Evolutionary conservation across 2,797 vertebrate species (phyloP), one percentile per base, ranked within the genome.

Genomic region (Rhinophrynus dorsalis): DNA sequence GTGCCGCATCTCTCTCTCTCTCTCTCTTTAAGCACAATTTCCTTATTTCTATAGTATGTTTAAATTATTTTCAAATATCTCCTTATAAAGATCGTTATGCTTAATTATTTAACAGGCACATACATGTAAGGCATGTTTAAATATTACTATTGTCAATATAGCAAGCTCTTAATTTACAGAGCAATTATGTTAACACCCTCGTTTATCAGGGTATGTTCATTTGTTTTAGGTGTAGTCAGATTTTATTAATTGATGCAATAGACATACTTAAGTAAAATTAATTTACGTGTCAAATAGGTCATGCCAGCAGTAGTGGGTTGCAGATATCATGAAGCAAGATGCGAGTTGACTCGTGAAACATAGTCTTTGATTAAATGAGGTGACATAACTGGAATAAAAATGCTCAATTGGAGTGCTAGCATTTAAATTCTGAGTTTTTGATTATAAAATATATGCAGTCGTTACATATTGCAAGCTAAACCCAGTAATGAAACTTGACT

Each of bases 111-210:
- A 88, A 83, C 88, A 90, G 87, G 83, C 90, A 93, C 87, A 90
- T 86, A 87, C 88, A 85, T 92, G 90, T 97, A 96, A 97, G n/a
- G n/a, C n/a, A n/a, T n/a, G n/a, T n/a, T n/a, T n/a, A n/a, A n/a
- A n/a, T n/a, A n/a, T n/a, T n/a, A n/a, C 86, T 90, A 90, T 92
- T 92, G 90, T 93, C 93, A 94, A 87, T 85, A 92, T 90, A 89
- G 89, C 94, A 93, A 97, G 95, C 90, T 96, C 94, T 96, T 97
- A 96, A 98, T 98, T 98, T 95, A 95, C 94, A 89, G 91, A 96
- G 95, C 96, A 97, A 98, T 98, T 98, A 98, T 94, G 92, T 92
- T 87, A 89, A 77, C 91, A 91, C 90, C 89, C 93, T 97, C 94
- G 95, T 98, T 96, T 94, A 97, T 98, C 96, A 98, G 91, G 87